Conservation (phyloP, 1,140 invertebrate species). For the Trypoxylus dichotomus region DNA sequence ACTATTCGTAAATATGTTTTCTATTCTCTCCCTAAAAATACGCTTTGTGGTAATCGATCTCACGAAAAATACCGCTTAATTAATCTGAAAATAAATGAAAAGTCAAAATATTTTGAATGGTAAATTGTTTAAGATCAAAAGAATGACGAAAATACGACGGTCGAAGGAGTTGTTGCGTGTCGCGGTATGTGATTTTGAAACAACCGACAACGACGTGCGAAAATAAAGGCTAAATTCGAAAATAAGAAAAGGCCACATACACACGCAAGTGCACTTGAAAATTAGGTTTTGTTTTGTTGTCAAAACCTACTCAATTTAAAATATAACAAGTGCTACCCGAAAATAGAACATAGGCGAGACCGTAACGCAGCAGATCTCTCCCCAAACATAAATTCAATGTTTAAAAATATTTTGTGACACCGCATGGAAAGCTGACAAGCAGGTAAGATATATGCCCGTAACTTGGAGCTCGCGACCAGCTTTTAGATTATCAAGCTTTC, state of each 20-base stretch:
- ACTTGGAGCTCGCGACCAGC: not conserved
- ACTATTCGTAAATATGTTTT: not conserved
- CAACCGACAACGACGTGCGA: not conserved
- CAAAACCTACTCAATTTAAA: not conserved
- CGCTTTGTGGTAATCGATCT: not conserved
- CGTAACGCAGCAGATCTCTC: not conserved
- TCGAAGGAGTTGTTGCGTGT: too few species aligned
- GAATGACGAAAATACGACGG: not conserved
- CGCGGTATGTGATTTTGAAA: not conserved
- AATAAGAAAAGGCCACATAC: not conserved
- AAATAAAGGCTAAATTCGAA: not conserved
- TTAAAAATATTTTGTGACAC: not conserved
- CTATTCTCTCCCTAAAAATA: not conserved
- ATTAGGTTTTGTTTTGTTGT: constrained; percentile 11
- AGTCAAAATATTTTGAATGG: not conserved
- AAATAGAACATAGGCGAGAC: not conserved
- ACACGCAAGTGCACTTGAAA: constrained; percentile 10
- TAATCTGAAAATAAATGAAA: not conserved
- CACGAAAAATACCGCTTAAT: not conserved
- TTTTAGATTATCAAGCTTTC: not conserved
- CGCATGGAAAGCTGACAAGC: not conserved
- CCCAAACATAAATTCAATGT: not conserved
- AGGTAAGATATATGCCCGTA: not conserved
- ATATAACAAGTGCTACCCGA: not conserved
- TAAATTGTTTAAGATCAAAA: not conserved